Evolutionary conservation across 2,888 invertebrate species (phyloP), one percentile per base, ranked within the genome.

Genomic region (Mimachlamys varia): DNA sequence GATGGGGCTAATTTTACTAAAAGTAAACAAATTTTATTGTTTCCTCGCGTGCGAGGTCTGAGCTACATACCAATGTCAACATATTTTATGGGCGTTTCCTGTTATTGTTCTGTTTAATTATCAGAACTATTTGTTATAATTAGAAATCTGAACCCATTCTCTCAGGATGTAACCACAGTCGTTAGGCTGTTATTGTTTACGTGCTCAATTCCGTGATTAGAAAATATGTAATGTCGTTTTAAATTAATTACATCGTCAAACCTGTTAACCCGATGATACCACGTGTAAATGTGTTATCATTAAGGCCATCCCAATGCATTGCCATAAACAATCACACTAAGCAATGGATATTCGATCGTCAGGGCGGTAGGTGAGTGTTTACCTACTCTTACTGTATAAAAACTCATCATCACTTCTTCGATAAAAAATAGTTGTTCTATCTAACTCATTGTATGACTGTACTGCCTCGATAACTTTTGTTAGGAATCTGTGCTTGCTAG

Each of bases 21-120:
- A 76, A 76, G 76, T 76, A 76, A 76, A 76, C 76, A 76, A 76
- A 62, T 76, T 10, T 27, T 76, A 22, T 58, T 58, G 22, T 58
- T n/a, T 7, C 58, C 58, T 17, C n/a, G 19, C 22, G 58, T 58
- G 22, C 15, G 76, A 27, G 12, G 27, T 0, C 12, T 76, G 15
- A 12, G 76, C 7, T 76, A 7, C 33, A 13, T 76, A 22, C 76
- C 12, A 76, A 13, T 12, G 22, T 33, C 12, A 22, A 76, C 76
- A 22, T 33, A 33, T 33, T 13, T 0, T 33, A 33, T 33, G 76
- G 76, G 76, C 33, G 76, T 76, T 76, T 33, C 33, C 76, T 15
- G 33, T 33, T 76, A 27, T 27, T 76, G 33, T 27, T 2, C 33
- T 2, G 33, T 76, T 27, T 76, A 13, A 33, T 76, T 22, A 58